A percentile compares a stretch with the other conserved stretches of the same genome.
Conservation (phyloP, 1,140 invertebrate species). For the Zaprionus kolodkinae region DNA sequence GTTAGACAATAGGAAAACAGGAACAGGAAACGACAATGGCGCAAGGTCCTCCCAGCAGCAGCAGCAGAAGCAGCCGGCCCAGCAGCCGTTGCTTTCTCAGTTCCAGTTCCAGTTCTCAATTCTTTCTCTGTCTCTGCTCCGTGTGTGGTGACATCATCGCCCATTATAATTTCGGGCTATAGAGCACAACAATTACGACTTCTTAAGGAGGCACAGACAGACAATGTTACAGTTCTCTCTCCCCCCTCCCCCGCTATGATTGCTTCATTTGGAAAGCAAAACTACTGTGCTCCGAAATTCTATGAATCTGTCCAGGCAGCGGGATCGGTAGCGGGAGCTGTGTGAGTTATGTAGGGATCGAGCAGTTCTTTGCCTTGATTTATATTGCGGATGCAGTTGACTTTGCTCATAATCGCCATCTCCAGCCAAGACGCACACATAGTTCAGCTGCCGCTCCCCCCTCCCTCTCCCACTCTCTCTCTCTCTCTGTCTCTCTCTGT, state of each 20-base stretch:
- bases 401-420: slow-evolving; percentile 23
- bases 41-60: slow-evolving; percentile 25
- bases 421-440: slow-evolving; percentile 9
- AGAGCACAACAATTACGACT: slow-evolving; percentile 40
- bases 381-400: slow-evolving; percentile 75
- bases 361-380: slow-evolving; percentile 54
- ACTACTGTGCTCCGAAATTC: slow-evolving; percentile 30
- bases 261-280: slow-evolving; percentile 58
- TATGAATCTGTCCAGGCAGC: background rate
- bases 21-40: slow-evolving; percentile 76
- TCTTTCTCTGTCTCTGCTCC: slow-evolving; percentile 6
- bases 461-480: too few relatives aligned
- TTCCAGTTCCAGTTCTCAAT: background rate
- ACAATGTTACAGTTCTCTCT: slow-evolving; percentile 33
- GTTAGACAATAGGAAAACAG: slow-evolving; percentile 65
- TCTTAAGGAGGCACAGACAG: slow-evolving; percentile 26
- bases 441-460: background rate
- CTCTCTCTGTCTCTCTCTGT: background rate
- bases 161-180: slow-evolving; percentile 62
- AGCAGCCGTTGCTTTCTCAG: slow-evolving; percentile 13
- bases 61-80: background rate
- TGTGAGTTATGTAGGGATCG: slow-evolving; percentile 55
- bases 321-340: background rate
- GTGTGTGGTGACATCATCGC: slow-evolving; percentile 77
- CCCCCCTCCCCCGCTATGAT: slow-evolving; percentile 39